Evolutionary conservation across 2,113 vertebrate genomes (phyloP).

Genomic region (Syngnathoides biaculeatus): DNA sequence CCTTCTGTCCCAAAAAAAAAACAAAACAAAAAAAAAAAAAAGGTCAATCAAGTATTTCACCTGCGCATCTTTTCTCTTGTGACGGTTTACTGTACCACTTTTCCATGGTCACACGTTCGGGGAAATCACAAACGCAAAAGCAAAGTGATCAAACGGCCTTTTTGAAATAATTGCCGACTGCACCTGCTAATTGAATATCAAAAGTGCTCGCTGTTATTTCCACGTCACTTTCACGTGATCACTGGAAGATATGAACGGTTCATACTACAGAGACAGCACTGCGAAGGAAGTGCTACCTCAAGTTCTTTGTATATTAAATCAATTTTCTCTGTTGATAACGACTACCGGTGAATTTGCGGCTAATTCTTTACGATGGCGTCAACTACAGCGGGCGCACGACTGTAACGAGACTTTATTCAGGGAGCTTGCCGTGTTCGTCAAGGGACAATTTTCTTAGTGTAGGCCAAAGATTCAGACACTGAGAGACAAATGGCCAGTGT

Average conservation of each 20-base stretch:
- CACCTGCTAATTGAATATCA: constrained; percentile 34
- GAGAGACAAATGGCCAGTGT: too few relatives aligned
- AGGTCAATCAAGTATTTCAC: constrained; percentile 55
- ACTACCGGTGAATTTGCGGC: too few relatives aligned
- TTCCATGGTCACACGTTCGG: constrained; percentile 18
- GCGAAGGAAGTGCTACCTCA: neutral
- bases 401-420: too few relatives aligned
- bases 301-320: neutral
- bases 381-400: too few relatives aligned
- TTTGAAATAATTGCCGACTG: constrained; percentile 44
- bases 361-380: too few relatives aligned
- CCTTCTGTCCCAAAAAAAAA: too few relatives aligned
- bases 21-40: too few relatives aligned
- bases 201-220: constrained; percentile 20
- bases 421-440: too few relatives aligned
- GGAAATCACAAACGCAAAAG: constrained; percentile 16
- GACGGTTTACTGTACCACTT: constrained; percentile 22
- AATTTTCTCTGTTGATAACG: neutral
- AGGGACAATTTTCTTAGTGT: too few relatives aligned
- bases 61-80: constrained; percentile 32
- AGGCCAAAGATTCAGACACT: too few relatives aligned
- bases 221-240: constrained; percentile 33
- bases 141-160: constrained; percentile 42
- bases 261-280: constrained; percentile 6
- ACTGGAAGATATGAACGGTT: constrained; percentile 51